Evolutionary conservation across 1,140 invertebrate genomes (phyloP).

Genomic region (Philaenus spumarius): DNA sequence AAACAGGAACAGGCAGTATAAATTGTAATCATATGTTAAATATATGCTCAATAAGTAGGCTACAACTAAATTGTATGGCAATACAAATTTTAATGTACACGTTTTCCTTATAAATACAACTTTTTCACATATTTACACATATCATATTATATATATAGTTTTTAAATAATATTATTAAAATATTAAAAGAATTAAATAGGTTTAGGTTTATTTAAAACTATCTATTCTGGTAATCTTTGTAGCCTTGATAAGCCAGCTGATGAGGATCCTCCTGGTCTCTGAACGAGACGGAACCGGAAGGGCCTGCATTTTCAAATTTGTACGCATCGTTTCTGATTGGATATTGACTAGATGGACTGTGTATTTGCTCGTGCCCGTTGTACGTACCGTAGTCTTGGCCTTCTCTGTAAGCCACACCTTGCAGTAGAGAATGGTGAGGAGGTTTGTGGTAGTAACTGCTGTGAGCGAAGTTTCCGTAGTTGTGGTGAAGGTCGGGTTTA

Average conservation of each 20-base stretch:
- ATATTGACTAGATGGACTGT: background rate
- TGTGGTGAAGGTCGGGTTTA: constrained; percentile 44
- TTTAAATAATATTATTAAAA: too few relatives aligned
- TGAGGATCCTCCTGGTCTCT: constrained; percentile 41
- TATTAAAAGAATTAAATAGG: too few relatives aligned
- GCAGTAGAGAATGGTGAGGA: constrained; percentile 5
- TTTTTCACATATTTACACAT: too few relatives aligned
- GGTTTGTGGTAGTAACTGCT: constrained; percentile 36
- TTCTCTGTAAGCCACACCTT: background rate
- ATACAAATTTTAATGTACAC: too few relatives aligned
- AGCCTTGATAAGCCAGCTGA: constrained; percentile 60
- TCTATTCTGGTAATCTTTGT: constrained; percentile 40
- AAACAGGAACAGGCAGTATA: too few relatives aligned
- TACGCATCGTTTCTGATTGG: constrained; percentile 1
- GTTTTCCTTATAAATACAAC: too few relatives aligned
- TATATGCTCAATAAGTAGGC: too few relatives aligned
- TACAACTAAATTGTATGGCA: too few relatives aligned
- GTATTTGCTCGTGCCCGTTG: background rate
- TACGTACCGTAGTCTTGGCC: constrained; percentile 35
- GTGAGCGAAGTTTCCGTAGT: constrained; percentile 41
- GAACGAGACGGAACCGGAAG: constrained; percentile 8
- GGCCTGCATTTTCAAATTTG: background rate
- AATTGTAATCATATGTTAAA: too few relatives aligned
- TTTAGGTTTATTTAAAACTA: too few relatives aligned
- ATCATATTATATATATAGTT: too few relatives aligned